Base-by-base conservation (phyloP, 1,140 invertebrate species). In the Phocides pigmalion region DNA sequence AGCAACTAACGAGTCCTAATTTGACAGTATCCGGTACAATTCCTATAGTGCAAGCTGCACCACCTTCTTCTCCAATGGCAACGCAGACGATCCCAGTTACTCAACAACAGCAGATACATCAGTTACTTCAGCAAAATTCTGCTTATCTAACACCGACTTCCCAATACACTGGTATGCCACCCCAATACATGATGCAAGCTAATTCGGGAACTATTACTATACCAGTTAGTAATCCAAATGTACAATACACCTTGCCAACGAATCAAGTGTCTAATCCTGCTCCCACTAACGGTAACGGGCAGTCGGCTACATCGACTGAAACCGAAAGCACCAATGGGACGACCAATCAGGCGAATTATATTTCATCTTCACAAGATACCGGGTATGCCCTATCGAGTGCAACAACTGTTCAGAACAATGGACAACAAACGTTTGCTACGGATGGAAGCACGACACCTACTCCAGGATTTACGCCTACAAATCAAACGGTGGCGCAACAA, bases 171-270 rank as follows among this genome's bases (percentile, higher is more conserved):
- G 69, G 72, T 0, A 79, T 90, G 64, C 88, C 81, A 0, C 82
- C 81, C 3, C 85, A 90, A 25, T 89, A 89, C 19, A 81, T 90
- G 70, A 83, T 89, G 81, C 86, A 87, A 61, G 59, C 76, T 0
- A 89, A 82, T 50, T 76, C 84, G 0, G 77, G 76, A 1, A 63
- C 83, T 0, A 72, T 90, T 14, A 79, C 79, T 2, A 79, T 89
- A 41, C 83, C 81, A 0, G 37, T 65, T 1, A 77, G 71, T 5
- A 82, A 79, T 41, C 70, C 64, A 0, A 82, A 75, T 14, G 77
- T 90, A 8, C 88, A 90, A 67, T 90, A 90, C 50, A 75, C 68
- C 9, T 67, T 90, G 17, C 81, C 84, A 4, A 51, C 72, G 6
- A 79, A 68, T 44, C 82, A 82, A 54, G 72, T 64, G 1, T 64